Evolutionary conservation across 1,140 invertebrate species (phyloP).

Genomic region (Prorops nasuta): DNA sequence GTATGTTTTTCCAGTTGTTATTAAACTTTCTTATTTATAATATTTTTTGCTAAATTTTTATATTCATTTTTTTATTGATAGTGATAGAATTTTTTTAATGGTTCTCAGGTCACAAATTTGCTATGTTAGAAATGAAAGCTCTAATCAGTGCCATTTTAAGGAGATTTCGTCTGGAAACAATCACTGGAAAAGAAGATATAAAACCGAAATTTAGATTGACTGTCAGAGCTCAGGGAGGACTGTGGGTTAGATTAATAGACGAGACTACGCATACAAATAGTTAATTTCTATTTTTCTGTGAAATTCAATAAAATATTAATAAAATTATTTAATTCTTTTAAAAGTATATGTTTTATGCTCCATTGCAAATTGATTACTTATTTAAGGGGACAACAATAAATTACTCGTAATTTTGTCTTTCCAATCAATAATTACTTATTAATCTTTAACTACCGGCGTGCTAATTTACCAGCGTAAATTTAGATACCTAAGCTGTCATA

Average conservation of each 20-base stretch:
- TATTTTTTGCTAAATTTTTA: too few species aligned
- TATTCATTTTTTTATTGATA: constrained; percentile 5
- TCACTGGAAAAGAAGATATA: constrained; percentile 55
- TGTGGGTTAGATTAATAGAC: constrained; percentile 54
- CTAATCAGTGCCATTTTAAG: constrained; percentile 65
- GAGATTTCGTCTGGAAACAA: constrained; percentile 56
- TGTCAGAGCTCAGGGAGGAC: constrained; percentile 57
- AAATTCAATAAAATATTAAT: too few species aligned
- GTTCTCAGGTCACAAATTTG: constrained; percentile 66
- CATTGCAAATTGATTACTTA: too few species aligned
- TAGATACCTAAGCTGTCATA: too few species aligned
- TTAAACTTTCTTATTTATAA: not conserved
- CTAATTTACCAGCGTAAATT: too few species aligned
- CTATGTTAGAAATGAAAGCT: constrained; percentile 70
- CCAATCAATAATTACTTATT: too few species aligned
- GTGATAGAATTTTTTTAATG: not conserved
- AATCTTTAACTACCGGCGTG: too few species aligned
- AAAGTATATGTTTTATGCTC: too few species aligned
- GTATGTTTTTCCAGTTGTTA: constrained; percentile 37
- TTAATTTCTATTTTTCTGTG: too few species aligned
- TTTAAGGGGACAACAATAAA: too few species aligned
- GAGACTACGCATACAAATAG: constrained; percentile 7
- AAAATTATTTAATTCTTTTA: too few species aligned
- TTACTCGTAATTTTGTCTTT: too few species aligned
- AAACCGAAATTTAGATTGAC: constrained; percentile 57